phyloP scores from a whole-genome alignment of 2,113 vertebrate genomes.

The Oreochromis tanganicae region DNA sequence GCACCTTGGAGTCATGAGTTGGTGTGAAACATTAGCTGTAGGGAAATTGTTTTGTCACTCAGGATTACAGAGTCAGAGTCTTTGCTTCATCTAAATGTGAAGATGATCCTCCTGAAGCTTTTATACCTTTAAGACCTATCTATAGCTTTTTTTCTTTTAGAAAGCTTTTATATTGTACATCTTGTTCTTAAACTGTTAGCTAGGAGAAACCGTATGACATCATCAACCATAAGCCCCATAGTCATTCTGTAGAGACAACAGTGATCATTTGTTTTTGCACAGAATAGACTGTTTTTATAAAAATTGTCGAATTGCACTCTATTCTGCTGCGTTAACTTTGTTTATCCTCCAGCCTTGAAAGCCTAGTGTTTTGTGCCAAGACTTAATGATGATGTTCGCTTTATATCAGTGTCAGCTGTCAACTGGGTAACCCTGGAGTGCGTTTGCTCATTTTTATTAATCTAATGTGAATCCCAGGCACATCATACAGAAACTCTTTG shows the following conservation, averaged over 20 bases:
- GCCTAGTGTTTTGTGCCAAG: background rate
- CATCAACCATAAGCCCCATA: background rate
- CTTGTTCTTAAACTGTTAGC: background rate
- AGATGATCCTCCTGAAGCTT: background rate
- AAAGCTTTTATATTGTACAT: background rate
- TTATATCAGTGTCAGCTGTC: background rate
- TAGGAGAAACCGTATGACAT: background rate
- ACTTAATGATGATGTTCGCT: background rate
- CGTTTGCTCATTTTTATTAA: conserved; percentile 2
- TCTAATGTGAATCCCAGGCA: background rate
- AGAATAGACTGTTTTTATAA: background rate
- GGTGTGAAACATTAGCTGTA: background rate
- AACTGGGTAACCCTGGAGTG: background rate
- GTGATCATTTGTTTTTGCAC: background rate
- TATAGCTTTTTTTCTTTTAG: background rate
- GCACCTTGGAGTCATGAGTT: background rate
- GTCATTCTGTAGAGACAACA: background rate
- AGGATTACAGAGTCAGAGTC: background rate
- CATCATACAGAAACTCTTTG: background rate
- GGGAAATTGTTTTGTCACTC: background rate
- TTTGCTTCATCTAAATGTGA: background rate
- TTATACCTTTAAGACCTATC: background rate
- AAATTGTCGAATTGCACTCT: background rate
- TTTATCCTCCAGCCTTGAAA: background rate
- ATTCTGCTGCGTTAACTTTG: background rate